Evolutionary conservation across 1,140 invertebrate species (phyloP).

Genomic region (Drosophila lini): DNA sequence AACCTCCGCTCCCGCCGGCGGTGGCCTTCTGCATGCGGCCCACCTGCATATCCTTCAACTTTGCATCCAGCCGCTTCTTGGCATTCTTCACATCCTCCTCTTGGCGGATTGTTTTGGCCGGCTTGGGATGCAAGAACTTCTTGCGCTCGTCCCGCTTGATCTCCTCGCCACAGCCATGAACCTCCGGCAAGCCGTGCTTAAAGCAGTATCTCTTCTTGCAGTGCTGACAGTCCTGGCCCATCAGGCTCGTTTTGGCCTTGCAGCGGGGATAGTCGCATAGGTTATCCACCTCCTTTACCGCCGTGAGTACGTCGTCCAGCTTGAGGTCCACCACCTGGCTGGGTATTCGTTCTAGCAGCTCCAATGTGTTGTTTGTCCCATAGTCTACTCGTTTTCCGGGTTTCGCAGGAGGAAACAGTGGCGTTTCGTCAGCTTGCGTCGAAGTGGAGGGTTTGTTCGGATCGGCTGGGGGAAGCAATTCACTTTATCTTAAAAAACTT

Average conservation of each 20-base stretch:
- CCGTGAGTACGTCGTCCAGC: conserved; percentile 75
- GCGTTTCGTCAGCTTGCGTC: conserved; percentile 31
- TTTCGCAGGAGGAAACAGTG: conserved; percentile 65
- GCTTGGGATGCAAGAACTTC: conserved; percentile 78
- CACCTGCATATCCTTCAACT: conserved; percentile 82
- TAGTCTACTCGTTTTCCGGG: conserved; percentile 64
- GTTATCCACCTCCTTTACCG: conserved; percentile 79
- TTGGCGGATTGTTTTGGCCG: conserved; percentile 65
- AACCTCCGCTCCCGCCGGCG: conserved; percentile 8
- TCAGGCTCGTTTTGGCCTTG: conserved; percentile 79
- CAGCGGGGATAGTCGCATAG: conserved; percentile 74
- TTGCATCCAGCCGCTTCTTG: conserved; percentile 72
- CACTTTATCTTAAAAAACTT: background rate
- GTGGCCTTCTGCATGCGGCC: conserved; percentile 68
- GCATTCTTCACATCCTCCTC: conserved; percentile 76
- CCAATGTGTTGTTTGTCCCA: conserved; percentile 80
- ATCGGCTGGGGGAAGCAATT: conserved; percentile 2
- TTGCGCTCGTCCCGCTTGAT: conserved; percentile 73
- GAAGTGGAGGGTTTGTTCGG: conserved; percentile 36
- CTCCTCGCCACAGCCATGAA: conserved; percentile 78
- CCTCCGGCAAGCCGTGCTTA: conserved; percentile 79
- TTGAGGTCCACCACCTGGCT: conserved; percentile 74
- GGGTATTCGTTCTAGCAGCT: conserved; percentile 74
- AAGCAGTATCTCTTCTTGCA: conserved; percentile 80
- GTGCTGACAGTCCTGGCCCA: conserved; percentile 75